Base-by-base conservation (phyloP, 2,797 vertebrate genomes). In the Microchirus variegatus region DNA sequence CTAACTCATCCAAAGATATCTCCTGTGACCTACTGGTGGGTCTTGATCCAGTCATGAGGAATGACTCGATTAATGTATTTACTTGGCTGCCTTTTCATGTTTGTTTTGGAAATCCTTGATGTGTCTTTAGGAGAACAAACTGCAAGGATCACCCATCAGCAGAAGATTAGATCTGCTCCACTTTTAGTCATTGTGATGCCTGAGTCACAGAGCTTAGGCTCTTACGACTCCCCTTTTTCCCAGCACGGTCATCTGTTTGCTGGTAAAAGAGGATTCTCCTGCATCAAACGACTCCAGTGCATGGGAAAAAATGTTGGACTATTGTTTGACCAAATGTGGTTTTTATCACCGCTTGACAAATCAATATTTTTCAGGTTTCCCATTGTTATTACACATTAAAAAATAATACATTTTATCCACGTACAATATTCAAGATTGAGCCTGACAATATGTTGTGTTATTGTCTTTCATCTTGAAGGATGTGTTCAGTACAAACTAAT, bases 211-310 rank as follows among this genome's bases (percentile, higher is more conserved):
- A 70, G 63, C 59, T 70, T 59, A 57, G 53, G 53, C 59, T 66
- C 38, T 59, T 80, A 50, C 62, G 63, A 61, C 71, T 84, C 67
- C 57, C 53, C 72, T 85, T 53, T 73, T 85, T 85, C 78, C 86
- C 75, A 77, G 75, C 77, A 83, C 78, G 73, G 50, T n/a, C 70
- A 81, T 78, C 65, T 81, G 70, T 43, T 55, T 83, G 72, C 77
- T 77, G 77, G 69, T 81, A 74, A 81, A 72, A 64, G 54, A 76
- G 70, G 11, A 74, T 83, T 80, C 56, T 81, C 43, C 60, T 43
- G 59, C 61, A 80, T 77, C 61, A 80, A 87, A 77, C 16, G 35
- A 17, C 37, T 71, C 84, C 68, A 76, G 60, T 78, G 53, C 45
- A 73, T 69, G 51, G 70, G 59, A 71, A 84, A 84, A 46, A 82